Evolutionary conservation across 2,113 vertebrate species (phyloP).

Genomic region (Sorex araneus): DNA sequence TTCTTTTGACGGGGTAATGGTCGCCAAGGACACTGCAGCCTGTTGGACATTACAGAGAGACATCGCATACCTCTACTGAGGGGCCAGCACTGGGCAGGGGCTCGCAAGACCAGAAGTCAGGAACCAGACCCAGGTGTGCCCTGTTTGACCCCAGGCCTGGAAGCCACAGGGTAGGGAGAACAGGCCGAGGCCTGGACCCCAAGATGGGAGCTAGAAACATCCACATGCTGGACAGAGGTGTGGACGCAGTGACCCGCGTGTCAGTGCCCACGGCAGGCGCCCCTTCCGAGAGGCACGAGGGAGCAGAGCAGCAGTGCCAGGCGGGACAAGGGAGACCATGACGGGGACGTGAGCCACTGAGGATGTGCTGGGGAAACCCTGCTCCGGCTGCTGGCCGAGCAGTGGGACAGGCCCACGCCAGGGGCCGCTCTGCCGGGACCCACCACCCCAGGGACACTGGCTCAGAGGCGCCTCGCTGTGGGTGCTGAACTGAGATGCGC

Average conservation of each 20-base stretch:
- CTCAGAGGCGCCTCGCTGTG: too few species aligned
- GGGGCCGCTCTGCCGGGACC: too few species aligned
- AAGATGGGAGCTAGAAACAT: not conserved
- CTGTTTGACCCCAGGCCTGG: not conserved
- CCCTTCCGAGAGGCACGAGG: too few species aligned
- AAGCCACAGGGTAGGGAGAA: not conserved
- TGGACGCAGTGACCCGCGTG: too few species aligned
- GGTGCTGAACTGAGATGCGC: too few species aligned
- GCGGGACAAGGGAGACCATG: too few species aligned
- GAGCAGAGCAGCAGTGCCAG: too few species aligned
- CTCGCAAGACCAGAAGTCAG: not conserved
- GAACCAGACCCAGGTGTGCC: not conserved
- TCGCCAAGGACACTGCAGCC: not conserved
- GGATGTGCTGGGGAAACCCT: not conserved
- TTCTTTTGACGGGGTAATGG: not conserved
- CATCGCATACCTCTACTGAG: not conserved
- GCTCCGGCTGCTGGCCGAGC: too few species aligned
- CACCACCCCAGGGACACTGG: too few species aligned
- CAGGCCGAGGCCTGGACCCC: not conserved
- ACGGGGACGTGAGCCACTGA: too few species aligned
- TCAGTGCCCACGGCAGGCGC: too few species aligned
- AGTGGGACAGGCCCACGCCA: too few species aligned
- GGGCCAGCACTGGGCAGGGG: not conserved
- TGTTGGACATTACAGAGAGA: not conserved
- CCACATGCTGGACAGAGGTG: not conserved